phyloP scores from a whole-genome alignment of 2,113 vertebrate species.

The Lepisosteus osseus region DNA sequence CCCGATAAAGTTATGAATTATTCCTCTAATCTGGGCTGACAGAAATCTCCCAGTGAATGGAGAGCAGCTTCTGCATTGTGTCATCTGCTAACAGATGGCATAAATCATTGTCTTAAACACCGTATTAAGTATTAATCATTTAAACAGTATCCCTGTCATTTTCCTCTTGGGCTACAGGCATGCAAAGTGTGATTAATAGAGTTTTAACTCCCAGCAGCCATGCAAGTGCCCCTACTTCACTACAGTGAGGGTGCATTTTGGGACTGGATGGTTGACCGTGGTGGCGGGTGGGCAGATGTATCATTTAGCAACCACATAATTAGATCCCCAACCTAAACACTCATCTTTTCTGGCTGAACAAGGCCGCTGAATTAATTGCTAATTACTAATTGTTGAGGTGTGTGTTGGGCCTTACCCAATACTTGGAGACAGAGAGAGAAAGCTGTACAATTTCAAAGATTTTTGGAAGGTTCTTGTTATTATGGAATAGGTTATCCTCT shows the following conservation, averaged over 20 bases:
- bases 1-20: slow-evolving; percentile 68
- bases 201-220: slow-evolving; percentile 55
- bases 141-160: slow-evolving; percentile 62
- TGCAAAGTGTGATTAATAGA: slow-evolving; percentile 74
- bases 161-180: slow-evolving; percentile 43
- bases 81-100: slow-evolving; percentile 71
- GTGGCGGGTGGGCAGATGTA: slow-evolving; percentile 38
- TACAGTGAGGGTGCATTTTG: slow-evolving; percentile 28
- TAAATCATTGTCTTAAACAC: slow-evolving; percentile 77
- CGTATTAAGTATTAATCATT: slow-evolving; percentile 78
- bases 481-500: too few species aligned
- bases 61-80: slow-evolving; percentile 53
- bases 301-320: slow-evolving; percentile 39
- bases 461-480: too few species aligned
- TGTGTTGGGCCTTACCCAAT: too few species aligned
- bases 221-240: slow-evolving; percentile 19
- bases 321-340: slow-evolving; percentile 12
- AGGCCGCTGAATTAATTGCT: too few species aligned
- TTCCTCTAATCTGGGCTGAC: slow-evolving; percentile 63
- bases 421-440: too few species aligned
- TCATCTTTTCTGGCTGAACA: too few species aligned
- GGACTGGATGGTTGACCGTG: slow-evolving; percentile 40
- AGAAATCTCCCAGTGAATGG: slow-evolving; percentile 49
- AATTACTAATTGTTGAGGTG: too few species aligned
- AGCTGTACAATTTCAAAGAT: too few species aligned